Percentiles rank a stretch among this genome's conserved stretches.
Evolutionary conservation across 1,140 invertebrate species (phyloP).

Genomic region (Drosophila lacertosa): DNA sequence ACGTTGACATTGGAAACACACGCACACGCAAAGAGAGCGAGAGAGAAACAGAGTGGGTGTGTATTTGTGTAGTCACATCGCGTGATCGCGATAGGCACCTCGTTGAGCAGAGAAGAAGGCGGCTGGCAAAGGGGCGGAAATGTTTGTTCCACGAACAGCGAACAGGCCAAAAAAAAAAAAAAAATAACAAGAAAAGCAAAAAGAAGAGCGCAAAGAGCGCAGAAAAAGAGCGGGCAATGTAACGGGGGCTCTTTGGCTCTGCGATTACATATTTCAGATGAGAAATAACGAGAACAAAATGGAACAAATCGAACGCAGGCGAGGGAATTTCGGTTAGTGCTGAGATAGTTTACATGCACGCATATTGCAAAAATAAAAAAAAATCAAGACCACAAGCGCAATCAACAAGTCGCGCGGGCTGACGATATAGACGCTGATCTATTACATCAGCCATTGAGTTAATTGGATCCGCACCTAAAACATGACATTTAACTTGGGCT

Average conservation of each 20-base stretch:
- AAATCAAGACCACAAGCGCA: neutral
- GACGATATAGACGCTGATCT: neutral
- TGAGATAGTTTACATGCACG: too few species aligned
- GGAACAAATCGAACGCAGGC: neutral
- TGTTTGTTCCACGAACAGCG: conserved; percentile 22
- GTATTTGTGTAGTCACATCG: conserved; percentile 18
- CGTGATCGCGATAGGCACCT: conserved; percentile 43
- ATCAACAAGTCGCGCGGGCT: neutral
- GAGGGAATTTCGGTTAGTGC: too few species aligned
- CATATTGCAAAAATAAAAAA: too few species aligned
- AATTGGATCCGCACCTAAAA: neutral
- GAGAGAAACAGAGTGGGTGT: neutral
- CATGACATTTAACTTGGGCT: neutral
- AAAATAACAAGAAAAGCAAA: neutral
- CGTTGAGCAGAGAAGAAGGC: neutral
- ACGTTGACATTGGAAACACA: conserved; percentile 52
- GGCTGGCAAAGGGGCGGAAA: neutral
- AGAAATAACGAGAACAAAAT: neutral
- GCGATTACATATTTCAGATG: neutral
- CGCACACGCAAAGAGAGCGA: neutral
- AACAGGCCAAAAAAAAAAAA: too few species aligned
- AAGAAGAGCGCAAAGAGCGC: neutral
- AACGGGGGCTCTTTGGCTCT: too few species aligned
- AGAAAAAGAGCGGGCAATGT: neutral
- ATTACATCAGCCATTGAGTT: conserved; percentile 6